Percentiles rank a stretch among this genome's conserved stretches.
These are phyloP conservation scores for Pangasius sanitwongsei DNA, from an alignment of 2,797 vertebrate genomes.

Conservation along the genomic window DNA sequence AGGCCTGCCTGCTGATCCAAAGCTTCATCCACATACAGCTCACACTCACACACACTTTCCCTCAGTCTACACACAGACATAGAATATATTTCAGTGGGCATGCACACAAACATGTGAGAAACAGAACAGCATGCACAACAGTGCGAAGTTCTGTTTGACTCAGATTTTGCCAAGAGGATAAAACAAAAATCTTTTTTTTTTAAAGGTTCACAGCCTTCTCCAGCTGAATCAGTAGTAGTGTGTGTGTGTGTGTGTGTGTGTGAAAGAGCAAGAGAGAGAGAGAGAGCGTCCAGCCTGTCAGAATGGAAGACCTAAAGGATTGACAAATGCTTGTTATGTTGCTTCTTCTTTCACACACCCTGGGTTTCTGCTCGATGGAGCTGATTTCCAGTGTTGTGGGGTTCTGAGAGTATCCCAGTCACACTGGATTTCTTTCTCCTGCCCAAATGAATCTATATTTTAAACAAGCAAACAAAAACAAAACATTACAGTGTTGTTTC, in stretches of 20 bases:
- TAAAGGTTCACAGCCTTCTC: constrained; percentile 74
- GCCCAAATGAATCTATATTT: constrained; percentile 18
- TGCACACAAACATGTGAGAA: constrained; percentile 59
- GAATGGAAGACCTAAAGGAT: constrained; percentile 68
- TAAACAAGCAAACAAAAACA: constrained; percentile 33
- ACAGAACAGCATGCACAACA: constrained; percentile 74
- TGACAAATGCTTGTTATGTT: constrained; percentile 88
- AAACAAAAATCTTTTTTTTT: constrained; percentile 29
- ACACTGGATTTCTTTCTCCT: constrained; percentile 33
- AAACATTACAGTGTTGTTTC: constrained; percentile 26
- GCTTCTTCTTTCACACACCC: constrained; percentile 28
- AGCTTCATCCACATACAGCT: constrained; percentile 65
- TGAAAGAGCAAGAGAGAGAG: neutral
- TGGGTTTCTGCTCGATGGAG: constrained; percentile 31
- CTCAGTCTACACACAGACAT: constrained; percentile 70
- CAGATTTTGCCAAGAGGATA: constrained; percentile 68
- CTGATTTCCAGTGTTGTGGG: constrained; percentile 7
- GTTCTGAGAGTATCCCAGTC: constrained; percentile 10
- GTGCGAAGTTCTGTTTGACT: constrained; percentile 80
- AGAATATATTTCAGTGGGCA: constrained; percentile 3
- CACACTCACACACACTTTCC: constrained; percentile 25
- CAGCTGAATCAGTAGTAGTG: constrained; percentile 65
- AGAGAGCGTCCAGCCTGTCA: constrained; percentile 88
- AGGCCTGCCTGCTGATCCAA: constrained; percentile 89
- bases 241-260: constrained; percentile 21